Evolutionary conservation across 1,140 invertebrate genomes (phyloP).

Genomic region (Drosophila parvula): DNA sequence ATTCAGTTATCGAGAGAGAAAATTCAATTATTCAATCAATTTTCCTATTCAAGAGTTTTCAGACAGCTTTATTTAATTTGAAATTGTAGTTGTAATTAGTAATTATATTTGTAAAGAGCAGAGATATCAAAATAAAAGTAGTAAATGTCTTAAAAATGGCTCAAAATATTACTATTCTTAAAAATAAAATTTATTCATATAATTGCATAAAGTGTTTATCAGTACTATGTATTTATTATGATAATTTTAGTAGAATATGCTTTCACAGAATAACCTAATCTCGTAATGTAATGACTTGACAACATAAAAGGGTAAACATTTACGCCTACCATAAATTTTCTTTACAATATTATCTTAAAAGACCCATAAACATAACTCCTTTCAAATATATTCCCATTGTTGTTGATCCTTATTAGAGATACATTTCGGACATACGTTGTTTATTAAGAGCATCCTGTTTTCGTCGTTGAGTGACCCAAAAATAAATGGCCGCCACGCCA

Average conservation of each 20-base stretch:
- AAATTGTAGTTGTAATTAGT: not conserved
- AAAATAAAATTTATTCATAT: not conserved
- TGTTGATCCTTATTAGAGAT: constrained; percentile 25
- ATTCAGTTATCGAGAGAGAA: not conserved
- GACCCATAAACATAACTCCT: constrained; percentile 9
- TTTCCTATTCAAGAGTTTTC: not conserved
- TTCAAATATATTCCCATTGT: not conserved
- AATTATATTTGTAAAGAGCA: not conserved
- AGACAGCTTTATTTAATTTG: not conserved
- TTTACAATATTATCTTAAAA: not conserved
- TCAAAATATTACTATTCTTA: not conserved
- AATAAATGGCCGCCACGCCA: constrained; percentile 14
- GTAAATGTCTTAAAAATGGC: not conserved
- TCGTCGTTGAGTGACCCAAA: not conserved
- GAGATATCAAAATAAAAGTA: too few relatives aligned
- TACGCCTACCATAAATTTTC: not conserved
- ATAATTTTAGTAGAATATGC: not conserved
- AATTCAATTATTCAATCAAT: not conserved
- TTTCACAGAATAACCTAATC: not conserved
- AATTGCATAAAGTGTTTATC: not conserved
- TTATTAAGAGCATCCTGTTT: constrained; percentile 1
- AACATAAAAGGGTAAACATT: not conserved
- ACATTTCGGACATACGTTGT: not conserved
- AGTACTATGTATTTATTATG: not conserved
- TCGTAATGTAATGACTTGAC: not conserved